Base-by-base conservation (phyloP, 2,113 vertebrate genomes). In the Corythornis vintsioides region DNA sequence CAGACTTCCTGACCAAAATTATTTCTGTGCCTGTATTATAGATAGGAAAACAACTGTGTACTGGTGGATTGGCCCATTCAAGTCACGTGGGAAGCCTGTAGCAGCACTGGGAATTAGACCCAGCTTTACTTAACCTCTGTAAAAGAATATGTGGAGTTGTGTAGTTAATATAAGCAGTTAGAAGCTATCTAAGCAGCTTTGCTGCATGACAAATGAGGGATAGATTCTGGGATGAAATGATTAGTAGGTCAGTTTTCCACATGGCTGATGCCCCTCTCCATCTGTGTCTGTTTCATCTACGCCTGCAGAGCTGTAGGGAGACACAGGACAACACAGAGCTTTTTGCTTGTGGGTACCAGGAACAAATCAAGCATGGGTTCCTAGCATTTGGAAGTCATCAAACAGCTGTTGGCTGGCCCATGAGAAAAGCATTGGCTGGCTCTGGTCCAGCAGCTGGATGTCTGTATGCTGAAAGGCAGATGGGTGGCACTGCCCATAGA, bases 221-320 rank as follows among this genome's bases (percentile, higher is more conserved):
- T 71, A 57, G 73, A 71, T 86, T 86, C 56, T 90, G 57, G 83
- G 73, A 83, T 91, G 75, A 89, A 85, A 89, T 85, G 16, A 91
- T 95, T 88, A 94, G 50, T 88, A 91, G 91, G 93, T 91, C 93
- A 95, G 82, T 91, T 95, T 95, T 91, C 76, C 90, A 74, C 87
- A 35, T 47, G 82, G 82, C 42, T 84, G 64, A 66, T 86, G 42
- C 2, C 31, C 65, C 28, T 91, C 47, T 91, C 89, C 56, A 24
- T 94, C 88, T 92, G 78, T n/a, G 3, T 77, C 63, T 91, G 82
- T 77, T 92, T 91, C 74, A 86, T 93, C 79, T 71, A 0, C 31
- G 75, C 76, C 53, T 83, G 72, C 71, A 91, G 79, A 88, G 79
- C 82, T 89, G 52, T 85, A 86, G 92, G 82, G 81, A 42, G 60